These are phyloP conservation scores for Myotis lucifugus DNA, from an alignment of 2,113 vertebrate species.

Conservation along the genomic window DNA sequence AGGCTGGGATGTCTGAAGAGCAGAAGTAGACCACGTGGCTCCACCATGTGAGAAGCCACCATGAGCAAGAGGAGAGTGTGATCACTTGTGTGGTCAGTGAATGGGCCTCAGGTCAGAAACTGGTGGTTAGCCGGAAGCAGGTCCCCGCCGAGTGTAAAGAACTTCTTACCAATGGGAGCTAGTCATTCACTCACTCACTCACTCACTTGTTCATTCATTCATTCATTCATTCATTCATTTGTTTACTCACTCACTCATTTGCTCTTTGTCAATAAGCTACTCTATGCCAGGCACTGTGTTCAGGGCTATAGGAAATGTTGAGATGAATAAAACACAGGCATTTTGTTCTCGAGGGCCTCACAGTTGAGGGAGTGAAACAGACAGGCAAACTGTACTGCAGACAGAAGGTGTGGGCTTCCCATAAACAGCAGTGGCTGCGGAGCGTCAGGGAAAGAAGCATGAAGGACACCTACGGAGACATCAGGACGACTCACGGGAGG, in stretches of 20 bases:
- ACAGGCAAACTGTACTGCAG: rapidly evolving
- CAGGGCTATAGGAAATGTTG: neutral
- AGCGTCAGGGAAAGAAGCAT: rapidly evolving
- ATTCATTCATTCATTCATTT: neutral
- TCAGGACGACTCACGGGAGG: neutral
- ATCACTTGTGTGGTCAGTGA: neutral
- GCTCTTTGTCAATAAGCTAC: neutral
- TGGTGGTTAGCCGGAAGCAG: rapidly evolving
- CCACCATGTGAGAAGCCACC: neutral
- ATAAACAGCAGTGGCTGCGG: neutral
- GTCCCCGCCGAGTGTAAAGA: neutral
- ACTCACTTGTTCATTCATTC: too few relatives aligned
- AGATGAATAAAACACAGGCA: neutral
- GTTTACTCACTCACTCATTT: rapidly evolving
- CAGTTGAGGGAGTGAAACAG: neutral
- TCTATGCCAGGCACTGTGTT: neutral
- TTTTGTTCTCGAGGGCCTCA: neutral
- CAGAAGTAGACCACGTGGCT: neutral
- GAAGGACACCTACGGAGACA: rapidly evolving
- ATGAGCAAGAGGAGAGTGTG: neutral
- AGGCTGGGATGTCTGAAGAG: too few relatives aligned
- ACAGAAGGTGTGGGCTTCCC: neutral
- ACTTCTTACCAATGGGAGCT: neutral
- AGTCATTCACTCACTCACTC: neutral
- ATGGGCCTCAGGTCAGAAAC: neutral